Evolutionary conservation across 2,113 vertebrate species (phyloP), one percentile per base, ranked within the genome.

Genomic region (Chascanopsetta lugubris): DNA sequence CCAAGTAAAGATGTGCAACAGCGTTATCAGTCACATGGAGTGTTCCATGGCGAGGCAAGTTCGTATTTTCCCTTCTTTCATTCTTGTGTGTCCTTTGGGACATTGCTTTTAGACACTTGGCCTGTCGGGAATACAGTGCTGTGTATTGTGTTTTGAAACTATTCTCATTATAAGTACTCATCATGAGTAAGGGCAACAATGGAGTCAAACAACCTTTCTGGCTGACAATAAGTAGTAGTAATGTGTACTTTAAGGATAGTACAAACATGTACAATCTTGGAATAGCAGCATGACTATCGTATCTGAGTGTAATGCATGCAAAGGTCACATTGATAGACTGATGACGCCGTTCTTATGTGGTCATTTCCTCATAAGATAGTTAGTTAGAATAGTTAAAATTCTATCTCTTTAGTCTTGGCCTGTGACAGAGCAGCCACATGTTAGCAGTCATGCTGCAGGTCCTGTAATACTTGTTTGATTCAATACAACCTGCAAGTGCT

Each of bases 381-480:
- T 25, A 36, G 11, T 54, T 58, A 9, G 21, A 27, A n/a, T 25
- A 7, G 12, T 26, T 25, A 20, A 42, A 18, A 59, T 26, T 22
- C 45, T 34, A 45, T n/a, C 0, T 34, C 13, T 9, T 17, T 8
- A 25, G n/a, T 57, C 4, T 62, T 24, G 13, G 56, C 42, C 24
- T 24, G 9, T 0, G 3, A 55, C 15, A 20, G 18, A 15, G 15
- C 71, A 50, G 63, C 77, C 62, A 40, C 57, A 24, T 81, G 77
- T 38, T 51, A 1, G 8, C 40, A 68, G 60, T 22, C 8, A 3
- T 24, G 47, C 32, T 30, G 74, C 50, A 67, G 22, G 59, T 85
- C 77, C 79, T 80, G 84, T 85, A 55, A 69, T 55, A 79, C 85
- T 60, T 12, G 78, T 80, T 83, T 75, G 51, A 70, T 11, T 49